Evolutionary conservation across 1,140 invertebrate species (phyloP), one percentile per base, ranked within the genome.

Genomic region (Phocides pigmalion): DNA sequence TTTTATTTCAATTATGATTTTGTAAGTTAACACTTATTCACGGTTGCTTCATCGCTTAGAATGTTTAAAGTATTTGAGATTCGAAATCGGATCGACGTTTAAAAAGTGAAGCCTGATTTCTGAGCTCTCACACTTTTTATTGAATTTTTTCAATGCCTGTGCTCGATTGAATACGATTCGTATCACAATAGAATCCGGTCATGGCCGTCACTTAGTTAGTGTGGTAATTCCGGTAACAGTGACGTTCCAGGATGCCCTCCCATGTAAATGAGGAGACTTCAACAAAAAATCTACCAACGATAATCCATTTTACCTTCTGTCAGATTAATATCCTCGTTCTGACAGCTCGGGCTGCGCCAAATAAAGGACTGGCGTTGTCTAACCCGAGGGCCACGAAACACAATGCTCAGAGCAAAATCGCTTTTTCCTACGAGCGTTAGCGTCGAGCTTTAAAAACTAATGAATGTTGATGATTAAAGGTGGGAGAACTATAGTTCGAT

Each of bases 101-200:
- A 78, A 76, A 74, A 68, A 64, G 70, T 74, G 61, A 76, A 72
- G 73, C 72, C 68, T 74, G 70, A 79, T 61, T 61, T n/a, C n/a
- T n/a, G n/a, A 71, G 71, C 67, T 81, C 74, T 73, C 70, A 76
- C 65, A 74, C 68, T 82, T 87, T 85, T 86, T 84, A 61, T 79
- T n/a, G 50, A 51, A 54, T 79, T 84, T 87, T 81, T 83, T 68
- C 62, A 72, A 58, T 71, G 64, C 72, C 77, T 80, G 67, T 44
- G 63, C 62, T 76, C 72, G 72, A 82, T 81, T 86, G 66, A 81
- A 66, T 76, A 68, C 68, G 70, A 79, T 76, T 79, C 63, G 74
- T 50, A 61, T 53, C 53, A 86, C 82, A 84, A 85, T 84, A 58
- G 72, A 17, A 42, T 49, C 50, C 61, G 67, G 80, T 81, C 79